Conservation (phyloP, 2,797 vertebrate genomes). For the Chaetodon trifasciatus region DNA sequence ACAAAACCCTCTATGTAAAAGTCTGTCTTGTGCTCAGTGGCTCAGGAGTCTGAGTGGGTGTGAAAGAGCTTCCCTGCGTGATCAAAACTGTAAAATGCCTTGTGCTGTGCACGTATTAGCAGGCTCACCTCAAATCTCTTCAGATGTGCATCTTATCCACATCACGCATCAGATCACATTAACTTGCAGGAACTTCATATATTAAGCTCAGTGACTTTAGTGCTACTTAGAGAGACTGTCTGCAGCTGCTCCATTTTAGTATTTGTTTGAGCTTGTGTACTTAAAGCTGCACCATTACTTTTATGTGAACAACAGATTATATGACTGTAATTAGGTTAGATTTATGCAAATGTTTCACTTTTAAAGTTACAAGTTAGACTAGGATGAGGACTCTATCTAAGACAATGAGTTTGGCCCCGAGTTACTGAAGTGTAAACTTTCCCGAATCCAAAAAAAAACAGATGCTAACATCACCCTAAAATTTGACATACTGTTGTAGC, state of each 20-base stretch:
- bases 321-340: neutral
- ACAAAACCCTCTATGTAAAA: neutral
- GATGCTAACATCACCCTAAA: neutral
- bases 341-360: neutral
- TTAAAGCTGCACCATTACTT: neutral
- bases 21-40: neutral
- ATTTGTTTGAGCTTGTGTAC: neutral
- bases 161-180: conserved; percentile 4
- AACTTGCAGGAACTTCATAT: neutral
- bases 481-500: neutral
- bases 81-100: conserved; percentile 16
- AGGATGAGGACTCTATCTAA: neutral
- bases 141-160: neutral
- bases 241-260: neutral
- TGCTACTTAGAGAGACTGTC: neutral
- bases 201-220: neutral
- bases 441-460: neutral
- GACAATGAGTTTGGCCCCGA: neutral
- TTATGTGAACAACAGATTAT: neutral
- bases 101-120: neutral
- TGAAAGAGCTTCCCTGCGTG: conserved; percentile 8
- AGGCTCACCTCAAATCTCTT: neutral
- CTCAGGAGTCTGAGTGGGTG: neutral
- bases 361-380: neutral
- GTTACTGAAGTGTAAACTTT: neutral